Base-by-base conservation (phyloP, 30 jellyfish, hydroid and myxozoan species). In the Aurelia sp. region DNA sequence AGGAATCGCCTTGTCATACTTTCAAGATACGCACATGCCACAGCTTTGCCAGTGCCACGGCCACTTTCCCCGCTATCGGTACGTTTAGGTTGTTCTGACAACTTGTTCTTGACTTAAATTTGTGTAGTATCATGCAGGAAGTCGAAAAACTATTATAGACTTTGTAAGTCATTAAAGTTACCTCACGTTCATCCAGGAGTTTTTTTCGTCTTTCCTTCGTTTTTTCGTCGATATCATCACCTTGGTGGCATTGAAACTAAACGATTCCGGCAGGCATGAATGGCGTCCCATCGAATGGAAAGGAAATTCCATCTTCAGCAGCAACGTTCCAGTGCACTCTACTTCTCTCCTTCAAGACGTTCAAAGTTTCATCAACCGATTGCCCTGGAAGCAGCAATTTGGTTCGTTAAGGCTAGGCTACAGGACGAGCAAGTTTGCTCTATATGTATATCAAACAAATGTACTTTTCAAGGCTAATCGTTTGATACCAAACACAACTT, bases 221-320 rank as follows among this genome's bases (percentile, higher is more conserved):
- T 19, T 74, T 74, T 27, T 74, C 78, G 27, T 74, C 85, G 53
- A 74, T 53, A 74, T 74, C 85, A 8, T 74, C 27, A 17, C 85
- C 85, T 50, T 44, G 75, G 75, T 74, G 85, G 75, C 85, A 74
- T 20, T 74, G 85, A 35, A 15, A 74, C 12, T 74, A 31, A 13
- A n/a, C 50, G 12, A 50, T 15, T 9, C 85, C 79, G 16, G 85
- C 85, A 41, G 85, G 53, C 27, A 74, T 74, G 38, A 74, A 74
- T 74, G 85, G 85, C 9, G 16, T 30, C 9, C 85, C 85, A 50
- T 74, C 78, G 50, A 74, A 74, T 53, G 73, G 85, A 74, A 74
- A 35, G 40, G 85, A 48, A 35, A 74, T 50, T 50, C 85, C 85
- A 7, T 74, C 85, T 13, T 18, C 19, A 35, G 47, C 41, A 8